Percentiles rank a stretch among this genome's conserved stretches.
Evolutionary conservation across 2,888 invertebrate genomes (phyloP).

Genomic region (Macrosiphum euphorbiae): DNA sequence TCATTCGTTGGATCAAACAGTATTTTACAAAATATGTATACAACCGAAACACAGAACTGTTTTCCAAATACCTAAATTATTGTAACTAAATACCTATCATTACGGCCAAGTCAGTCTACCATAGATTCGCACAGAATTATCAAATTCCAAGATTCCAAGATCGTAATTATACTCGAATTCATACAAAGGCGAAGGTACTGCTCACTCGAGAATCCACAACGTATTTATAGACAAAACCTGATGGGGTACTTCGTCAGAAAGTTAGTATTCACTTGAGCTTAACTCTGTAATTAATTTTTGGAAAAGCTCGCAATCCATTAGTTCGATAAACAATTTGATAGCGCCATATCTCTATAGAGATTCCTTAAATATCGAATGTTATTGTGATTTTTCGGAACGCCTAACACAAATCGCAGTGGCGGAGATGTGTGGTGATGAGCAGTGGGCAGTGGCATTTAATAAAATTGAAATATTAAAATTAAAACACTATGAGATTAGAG

Average conservation of each 20-base stretch:
- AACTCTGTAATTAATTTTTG: not conserved
- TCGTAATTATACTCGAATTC: conserved; percentile 3
- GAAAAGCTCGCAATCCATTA: not conserved
- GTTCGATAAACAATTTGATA: not conserved
- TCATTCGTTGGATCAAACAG: no score
- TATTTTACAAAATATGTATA: not conserved
- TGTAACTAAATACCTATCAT: not conserved
- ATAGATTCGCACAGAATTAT: not conserved
- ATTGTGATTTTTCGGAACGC: not conserved
- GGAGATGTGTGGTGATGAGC: no score
- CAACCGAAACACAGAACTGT: not conserved
- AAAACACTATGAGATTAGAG: no score
- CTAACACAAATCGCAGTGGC: not conserved
- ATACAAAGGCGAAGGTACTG: not conserved
- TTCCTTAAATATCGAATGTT: not conserved
- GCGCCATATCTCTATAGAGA: not conserved
- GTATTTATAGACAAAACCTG: not conserved
- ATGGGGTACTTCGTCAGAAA: not conserved
- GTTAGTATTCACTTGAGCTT: not conserved
- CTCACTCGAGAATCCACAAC: not conserved
- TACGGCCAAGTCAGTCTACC: not conserved
- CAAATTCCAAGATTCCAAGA: not conserved
- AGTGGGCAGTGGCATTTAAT: no score
- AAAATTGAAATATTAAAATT: no score
- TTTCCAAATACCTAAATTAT: not conserved